A percentile compares a stretch with the other conserved stretches of the same genome.
These are phyloP conservation scores for Synaphobranchus kaupii DNA, from an alignment of 2,797 vertebrate species.

Conservation along the genomic window DNA sequence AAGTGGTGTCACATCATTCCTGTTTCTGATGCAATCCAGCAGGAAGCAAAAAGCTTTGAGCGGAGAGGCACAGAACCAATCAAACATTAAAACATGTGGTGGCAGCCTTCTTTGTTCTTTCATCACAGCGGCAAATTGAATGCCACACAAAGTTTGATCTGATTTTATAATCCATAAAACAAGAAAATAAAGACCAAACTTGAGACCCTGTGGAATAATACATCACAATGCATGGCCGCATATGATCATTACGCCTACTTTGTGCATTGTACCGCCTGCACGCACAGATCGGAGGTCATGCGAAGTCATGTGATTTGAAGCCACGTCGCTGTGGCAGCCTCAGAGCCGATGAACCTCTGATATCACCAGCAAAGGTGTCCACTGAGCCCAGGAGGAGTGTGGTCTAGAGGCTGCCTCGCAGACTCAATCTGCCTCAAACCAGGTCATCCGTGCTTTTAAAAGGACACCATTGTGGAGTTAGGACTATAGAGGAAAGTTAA, in stretches of 20 bases:
- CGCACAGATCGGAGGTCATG: not conserved
- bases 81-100: constrained; percentile 3
- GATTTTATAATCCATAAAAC: constrained; percentile 6
- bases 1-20: not conserved
- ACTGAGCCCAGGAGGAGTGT: not conserved
- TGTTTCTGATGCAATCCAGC: not conserved
- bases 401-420: not conserved
- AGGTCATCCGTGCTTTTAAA: not conserved
- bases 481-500: not conserved
- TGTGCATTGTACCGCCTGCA: not conserved
- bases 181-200: not conserved
- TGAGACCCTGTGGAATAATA: not conserved
- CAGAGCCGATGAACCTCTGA: not conserved
- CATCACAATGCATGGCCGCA: not conserved
- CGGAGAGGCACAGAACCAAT: constrained; percentile 14
- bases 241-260: not conserved
- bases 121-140: not conserved
- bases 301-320: not conserved
- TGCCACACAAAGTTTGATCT: not conserved
- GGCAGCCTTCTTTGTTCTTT: not conserved
- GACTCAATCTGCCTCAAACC: not conserved
- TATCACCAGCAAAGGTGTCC: not conserved
- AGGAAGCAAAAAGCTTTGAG: constrained; percentile 1
- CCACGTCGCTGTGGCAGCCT: not conserved
- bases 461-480: too few relatives aligned